Conservation (phyloP, 2,888 invertebrate species). For the Orthosia cruda region DNA sequence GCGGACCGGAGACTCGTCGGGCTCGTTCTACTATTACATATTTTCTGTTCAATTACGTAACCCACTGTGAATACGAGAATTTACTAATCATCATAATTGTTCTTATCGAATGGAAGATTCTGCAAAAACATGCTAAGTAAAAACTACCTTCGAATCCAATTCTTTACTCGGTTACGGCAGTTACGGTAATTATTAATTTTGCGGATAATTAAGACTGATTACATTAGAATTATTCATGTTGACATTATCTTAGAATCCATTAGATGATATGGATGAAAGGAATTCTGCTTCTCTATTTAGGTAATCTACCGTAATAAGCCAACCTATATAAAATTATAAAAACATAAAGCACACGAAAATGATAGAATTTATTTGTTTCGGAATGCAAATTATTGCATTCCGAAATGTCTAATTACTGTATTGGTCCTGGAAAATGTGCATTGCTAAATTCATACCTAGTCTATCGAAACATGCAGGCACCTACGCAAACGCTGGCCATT, state of each 20-base stretch:
- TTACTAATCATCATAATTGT: constrained; percentile 39
- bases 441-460: constrained; percentile 39
- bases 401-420: constrained; percentile 10
- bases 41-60: constrained; percentile 80
- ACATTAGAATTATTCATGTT: too few species aligned
- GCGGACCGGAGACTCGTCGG: constrained; percentile 80
- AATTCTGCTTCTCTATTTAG: constrained; percentile 1
- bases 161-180: not conserved
- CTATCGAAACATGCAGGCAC: constrained; percentile 56
- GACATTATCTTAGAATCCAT: too few species aligned
- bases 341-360: not conserved
- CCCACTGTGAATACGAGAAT: constrained; percentile 59
- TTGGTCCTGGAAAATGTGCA: constrained; percentile 27
- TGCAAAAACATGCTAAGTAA: not conserved
- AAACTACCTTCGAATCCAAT: not conserved
- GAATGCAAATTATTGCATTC: not conserved
- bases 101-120: constrained; percentile 36
- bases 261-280: not conserved
- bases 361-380: constrained; percentile 1
- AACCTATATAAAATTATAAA: not conserved
- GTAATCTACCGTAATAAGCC: too few species aligned
- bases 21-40: constrained; percentile 80
- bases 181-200: not conserved
- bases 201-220: not conserved
- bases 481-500: constrained; percentile 73